Evolutionary conservation across 2,113 vertebrate genomes (phyloP), one percentile per base, ranked within the genome.

Genomic region (Rhabdornis inornatus): DNA sequence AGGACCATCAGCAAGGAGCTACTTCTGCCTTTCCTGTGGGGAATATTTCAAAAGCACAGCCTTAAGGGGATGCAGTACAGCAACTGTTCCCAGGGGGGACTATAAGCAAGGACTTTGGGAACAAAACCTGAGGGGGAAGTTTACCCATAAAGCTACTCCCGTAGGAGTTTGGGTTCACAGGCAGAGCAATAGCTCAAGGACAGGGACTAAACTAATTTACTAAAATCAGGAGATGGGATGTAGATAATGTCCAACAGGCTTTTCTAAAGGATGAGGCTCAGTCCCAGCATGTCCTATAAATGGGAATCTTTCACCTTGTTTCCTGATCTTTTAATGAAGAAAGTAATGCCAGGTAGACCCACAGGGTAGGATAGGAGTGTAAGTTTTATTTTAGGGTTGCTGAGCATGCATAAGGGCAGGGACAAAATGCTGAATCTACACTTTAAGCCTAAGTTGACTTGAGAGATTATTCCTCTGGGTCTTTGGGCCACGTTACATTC

Each of bases 311-410:
- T 89, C 69, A 30, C n/a, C 42, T 85, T 50, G 7, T 44, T 69
- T 74, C 17, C n/a, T n/a, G 7, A 56, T 79, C 40, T 66, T 87
- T 52, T 63, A 1, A 3, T 31, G 19, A 19, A 55, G 27, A 57
- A 68, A 49, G 37, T 55, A 74, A 42, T 21, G 47, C 53, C 27
- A 68, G 20, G 31, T 28, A 37, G 47, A 42, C 15, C 33, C n/a
- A 40, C 4, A 7, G 13, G 9, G 30, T 53, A 9, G 9, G 7
- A 2, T 53, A 9, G 9, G 7, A 2, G 5, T 42, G 8, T 19
- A 40, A 28, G 9, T 55, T 69, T 76, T 47, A 27, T 69, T 61
- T 53, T 61, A 61, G 21, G 3, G 15, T 63, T 71, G 20, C 47
- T 53, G 53, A 64, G 22, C 28, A 27, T 14, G 31, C 31, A 8